These are phyloP conservation scores for Bolinopsis microptera DNA, from an alignment of 37 sponge, comb jelly and placozoan species.

Conservation along the genomic window DNA sequence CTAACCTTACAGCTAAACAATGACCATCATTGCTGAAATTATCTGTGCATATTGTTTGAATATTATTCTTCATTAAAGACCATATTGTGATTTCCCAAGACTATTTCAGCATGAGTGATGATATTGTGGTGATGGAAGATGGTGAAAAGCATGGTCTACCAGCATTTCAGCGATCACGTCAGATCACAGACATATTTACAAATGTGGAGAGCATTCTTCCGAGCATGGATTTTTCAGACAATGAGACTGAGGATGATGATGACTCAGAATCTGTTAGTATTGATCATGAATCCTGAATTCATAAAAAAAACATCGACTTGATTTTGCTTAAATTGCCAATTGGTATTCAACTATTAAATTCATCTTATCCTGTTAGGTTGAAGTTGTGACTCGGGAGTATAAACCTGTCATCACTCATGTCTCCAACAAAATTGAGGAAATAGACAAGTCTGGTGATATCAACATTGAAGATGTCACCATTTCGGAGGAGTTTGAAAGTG, in stretches of 20 bases:
- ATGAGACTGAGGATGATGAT: background rate
- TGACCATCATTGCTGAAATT: too few species aligned
- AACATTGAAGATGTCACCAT: background rate
- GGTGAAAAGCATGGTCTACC: slow-evolving; percentile 42
- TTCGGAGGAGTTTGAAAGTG: background rate
- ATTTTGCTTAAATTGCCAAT: too few species aligned
- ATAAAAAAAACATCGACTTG: too few species aligned
- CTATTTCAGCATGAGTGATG: background rate
- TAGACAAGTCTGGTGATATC: background rate
- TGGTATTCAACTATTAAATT: too few species aligned
- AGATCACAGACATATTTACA: slow-evolving; percentile 52
- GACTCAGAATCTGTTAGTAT: slow-evolving; percentile 3
- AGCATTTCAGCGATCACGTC: slow-evolving; percentile 30
- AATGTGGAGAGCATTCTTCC: slow-evolving; percentile 21
- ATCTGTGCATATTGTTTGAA: too few species aligned
- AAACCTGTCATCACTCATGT: slow-evolving; percentile 40
- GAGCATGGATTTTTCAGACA: slow-evolving; percentile 50
- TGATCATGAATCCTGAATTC: too few species aligned
- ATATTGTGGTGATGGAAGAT: background rate
- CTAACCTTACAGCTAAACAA: too few species aligned
- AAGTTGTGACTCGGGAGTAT: background rate
- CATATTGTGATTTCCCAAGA: too few species aligned
- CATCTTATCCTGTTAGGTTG: too few species aligned
- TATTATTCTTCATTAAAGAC: too few species aligned
- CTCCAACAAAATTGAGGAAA: background rate